Evolutionary conservation across 2,888 invertebrate species (phyloP), one percentile per base, ranked within the genome.

Genomic region (Cheilosia impressa): DNA sequence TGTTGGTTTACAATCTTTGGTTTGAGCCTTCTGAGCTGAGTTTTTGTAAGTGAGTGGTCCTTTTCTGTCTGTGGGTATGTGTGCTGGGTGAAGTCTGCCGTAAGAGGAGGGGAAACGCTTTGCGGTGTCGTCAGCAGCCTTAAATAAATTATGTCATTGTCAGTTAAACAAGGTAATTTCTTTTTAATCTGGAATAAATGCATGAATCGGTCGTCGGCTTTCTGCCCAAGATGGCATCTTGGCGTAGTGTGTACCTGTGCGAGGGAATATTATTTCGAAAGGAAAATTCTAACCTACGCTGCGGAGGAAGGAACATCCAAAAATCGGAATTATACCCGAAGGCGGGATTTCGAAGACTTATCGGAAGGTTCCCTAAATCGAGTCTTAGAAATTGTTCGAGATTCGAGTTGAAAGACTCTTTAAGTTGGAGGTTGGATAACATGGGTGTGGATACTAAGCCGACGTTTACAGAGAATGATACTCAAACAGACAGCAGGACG

Each of bases 101-200:
- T 62, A 31, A 50, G 38, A 19, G 43, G 65, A 71, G 31, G 53
- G 65, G 47, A 71, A 65, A 68, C 75, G 45, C 66, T 69, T 75
- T 62, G 68, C 50, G 81, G 77, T 77, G 77, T 69, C 85, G 77
- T 69, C 85, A 76, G 77, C 43, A 63, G 63, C 85, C 85, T 38
- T 81, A 77, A 81, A 81, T 85, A 85, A 85, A 85, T 81, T 85
- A 85, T 81, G 81, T 85, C 66, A 81, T 77, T 85, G 76, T 81
- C 81, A 85, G 62, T 81, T 24, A 77, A 81, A 85, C 81, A 85
- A 85, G 81, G 85, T 81, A 81, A 85, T 85, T 85, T 85, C 71
- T 50, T 81, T 81, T 81, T 85, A 81, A 85, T 81, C 76, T 81
- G 71, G 85, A 77, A 81, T 77, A 85, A 81, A 81, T 85, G 85